A percentile compares a stretch with the other conserved stretches of the same genome.
phyloP scores from a whole-genome alignment of 1,140 invertebrate genomes.

The Bradysia coprophila region DNA sequence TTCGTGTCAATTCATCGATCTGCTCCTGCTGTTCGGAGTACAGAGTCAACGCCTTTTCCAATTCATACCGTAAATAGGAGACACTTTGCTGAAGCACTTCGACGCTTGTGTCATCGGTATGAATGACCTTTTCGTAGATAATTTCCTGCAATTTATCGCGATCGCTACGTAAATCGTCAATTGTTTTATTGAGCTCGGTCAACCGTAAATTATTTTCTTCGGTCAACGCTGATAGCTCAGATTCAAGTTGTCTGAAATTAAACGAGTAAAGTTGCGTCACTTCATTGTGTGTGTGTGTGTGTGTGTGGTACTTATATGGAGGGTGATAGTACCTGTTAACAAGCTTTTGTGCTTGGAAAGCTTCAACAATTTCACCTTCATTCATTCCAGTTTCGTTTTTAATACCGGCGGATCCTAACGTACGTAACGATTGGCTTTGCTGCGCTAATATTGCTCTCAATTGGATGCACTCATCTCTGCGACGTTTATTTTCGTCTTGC shows the following conservation, averaged over 20 bases:
- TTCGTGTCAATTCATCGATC: slow-evolving; percentile 8
- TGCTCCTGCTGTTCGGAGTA: slow-evolving; percentile 40
- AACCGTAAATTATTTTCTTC: slow-evolving; percentile 52
- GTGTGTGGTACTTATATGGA: too few species aligned
- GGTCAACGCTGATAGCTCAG: slow-evolving; percentile 69
- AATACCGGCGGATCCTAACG: slow-evolving; percentile 12
- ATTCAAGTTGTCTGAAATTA: slow-evolving; percentile 82
- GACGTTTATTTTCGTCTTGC: slow-evolving; percentile 68
- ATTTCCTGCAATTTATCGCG: slow-evolving; percentile 29
- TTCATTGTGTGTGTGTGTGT: too few species aligned
- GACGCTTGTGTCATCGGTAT: slow-evolving; percentile 7
- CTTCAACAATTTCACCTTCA: slow-evolving; percentile 73
- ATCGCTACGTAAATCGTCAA: slow-evolving; percentile 59
- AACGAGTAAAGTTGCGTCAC: too few species aligned
- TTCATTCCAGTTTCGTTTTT: slow-evolving; percentile 7
- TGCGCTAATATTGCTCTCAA: slow-evolving; percentile 62
- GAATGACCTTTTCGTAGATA: slow-evolving; percentile 5
- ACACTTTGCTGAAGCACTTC: slow-evolving; percentile 18
- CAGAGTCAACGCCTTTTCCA: slow-evolving; percentile 42
- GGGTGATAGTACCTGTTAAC: slow-evolving; percentile 69
- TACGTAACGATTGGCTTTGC: slow-evolving; percentile 17
- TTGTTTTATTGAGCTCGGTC: slow-evolving; percentile 51
- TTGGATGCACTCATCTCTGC: slow-evolving; percentile 80
- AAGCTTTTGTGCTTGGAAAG: slow-evolving; percentile 84
- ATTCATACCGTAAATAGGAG: slow-evolving; percentile 16